Conservation (phyloP, 2,888 invertebrate species). For the Ypsolopha scabrella region DNA sequence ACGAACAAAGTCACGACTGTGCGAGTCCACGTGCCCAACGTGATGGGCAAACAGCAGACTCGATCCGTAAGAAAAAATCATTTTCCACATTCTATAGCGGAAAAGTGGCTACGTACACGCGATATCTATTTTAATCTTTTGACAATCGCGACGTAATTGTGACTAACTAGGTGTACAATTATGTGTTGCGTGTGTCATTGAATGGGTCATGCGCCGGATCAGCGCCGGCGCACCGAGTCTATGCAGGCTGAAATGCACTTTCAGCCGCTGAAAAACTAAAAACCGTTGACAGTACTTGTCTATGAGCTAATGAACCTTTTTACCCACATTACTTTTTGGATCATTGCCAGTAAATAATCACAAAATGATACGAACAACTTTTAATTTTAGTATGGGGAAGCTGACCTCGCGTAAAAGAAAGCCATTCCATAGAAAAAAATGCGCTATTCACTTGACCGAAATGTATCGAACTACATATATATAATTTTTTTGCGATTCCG, state of each 20-base stretch:
- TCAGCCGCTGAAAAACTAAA: background rate
- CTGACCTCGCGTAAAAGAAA: no score
- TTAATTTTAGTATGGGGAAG: no score
- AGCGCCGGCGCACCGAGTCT: slow-evolving; percentile 7
- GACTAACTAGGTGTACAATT: slow-evolving; percentile 45
- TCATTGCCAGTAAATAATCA: no score
- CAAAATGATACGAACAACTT: no score
- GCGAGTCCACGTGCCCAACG: slow-evolving; percentile 47
- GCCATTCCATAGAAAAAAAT: no score
- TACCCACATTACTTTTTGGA: no score
- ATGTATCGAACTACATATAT: no score
- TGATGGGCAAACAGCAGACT: slow-evolving; percentile 48
- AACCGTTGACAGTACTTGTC: no score
- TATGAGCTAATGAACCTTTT: no score
- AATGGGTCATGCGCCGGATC: slow-evolving; percentile 17
- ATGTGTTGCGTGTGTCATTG: slow-evolving; percentile 29
- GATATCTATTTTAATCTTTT: slow-evolving; percentile 64
- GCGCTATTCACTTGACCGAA: no score
- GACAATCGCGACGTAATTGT: slow-evolving; percentile 54
- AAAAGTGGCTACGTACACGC: slow-evolving; percentile 60
- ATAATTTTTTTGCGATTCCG: no score
- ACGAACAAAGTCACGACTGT: slow-evolving; percentile 33
- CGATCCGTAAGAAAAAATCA: slow-evolving; percentile 30
- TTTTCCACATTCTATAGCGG: slow-evolving; percentile 51
- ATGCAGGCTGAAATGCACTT: background rate